Evolutionary conservation across 2,113 vertebrate genomes (phyloP).

Genomic region (Chamaetylas fuelleborni): DNA sequence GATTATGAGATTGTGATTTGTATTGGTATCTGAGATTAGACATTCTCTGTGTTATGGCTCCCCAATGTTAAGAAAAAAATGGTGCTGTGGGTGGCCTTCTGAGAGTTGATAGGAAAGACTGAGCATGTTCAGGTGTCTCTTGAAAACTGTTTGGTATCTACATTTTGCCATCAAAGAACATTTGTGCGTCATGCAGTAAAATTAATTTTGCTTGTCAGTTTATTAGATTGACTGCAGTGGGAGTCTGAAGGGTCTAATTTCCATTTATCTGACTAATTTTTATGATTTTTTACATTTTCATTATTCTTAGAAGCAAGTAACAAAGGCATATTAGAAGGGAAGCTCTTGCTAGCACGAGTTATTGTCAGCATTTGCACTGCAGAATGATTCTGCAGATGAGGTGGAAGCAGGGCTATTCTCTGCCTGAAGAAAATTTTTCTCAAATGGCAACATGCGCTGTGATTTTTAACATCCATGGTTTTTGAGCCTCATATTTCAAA

Average conservation of each 20-base stretch:
- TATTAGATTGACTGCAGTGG: not conserved
- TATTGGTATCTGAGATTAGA: not conserved
- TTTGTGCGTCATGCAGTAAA: accelerated
- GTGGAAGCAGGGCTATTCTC: not conserved
- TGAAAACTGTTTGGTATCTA: not conserved
- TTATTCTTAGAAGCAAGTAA: not conserved
- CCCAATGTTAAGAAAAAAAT: not conserved
- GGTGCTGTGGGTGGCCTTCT: not conserved
- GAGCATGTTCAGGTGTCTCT: not conserved
- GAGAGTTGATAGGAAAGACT: not conserved
- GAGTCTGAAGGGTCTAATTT: not conserved
- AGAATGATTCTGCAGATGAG: not conserved
- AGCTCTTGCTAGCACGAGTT: not conserved
- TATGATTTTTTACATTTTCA: not conserved
- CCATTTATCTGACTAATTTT: not conserved
- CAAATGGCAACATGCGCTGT: not conserved
- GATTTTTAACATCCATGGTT: not conserved
- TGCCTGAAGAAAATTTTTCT: not conserved
- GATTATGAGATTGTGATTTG: not conserved
- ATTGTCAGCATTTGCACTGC: not conserved
- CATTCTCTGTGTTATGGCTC: not conserved
- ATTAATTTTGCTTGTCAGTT: not conserved
- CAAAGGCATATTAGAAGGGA: not conserved
- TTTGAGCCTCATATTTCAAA: not conserved
- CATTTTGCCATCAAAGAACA: not conserved